Conservation (phyloP, 2,113 vertebrate species). For the Gorsachius goisagi region DNA sequence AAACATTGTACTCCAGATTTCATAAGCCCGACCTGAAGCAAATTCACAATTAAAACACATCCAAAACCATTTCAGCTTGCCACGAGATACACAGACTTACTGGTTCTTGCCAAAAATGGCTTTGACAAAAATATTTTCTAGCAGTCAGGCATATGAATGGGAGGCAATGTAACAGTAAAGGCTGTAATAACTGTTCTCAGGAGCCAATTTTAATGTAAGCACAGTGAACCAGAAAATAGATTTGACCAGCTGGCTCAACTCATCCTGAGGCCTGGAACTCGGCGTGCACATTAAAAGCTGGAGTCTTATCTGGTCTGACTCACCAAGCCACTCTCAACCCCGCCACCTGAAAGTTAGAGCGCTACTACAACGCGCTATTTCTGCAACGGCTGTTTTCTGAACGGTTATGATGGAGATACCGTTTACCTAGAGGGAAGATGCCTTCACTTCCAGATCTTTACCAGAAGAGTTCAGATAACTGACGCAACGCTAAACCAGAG, state of each 20-base stretch:
- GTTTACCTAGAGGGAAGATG: neutral
- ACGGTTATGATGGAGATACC: accelerated
- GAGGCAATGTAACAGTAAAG: neutral
- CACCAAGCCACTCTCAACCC: neutral
- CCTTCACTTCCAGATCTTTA: neutral
- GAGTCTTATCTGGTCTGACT: neutral
- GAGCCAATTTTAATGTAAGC: conserved; percentile 40
- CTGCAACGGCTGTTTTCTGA: neutral
- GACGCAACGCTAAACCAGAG: neutral
- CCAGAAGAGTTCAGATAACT: neutral
- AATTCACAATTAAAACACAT: neutral
- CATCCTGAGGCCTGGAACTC: neutral
- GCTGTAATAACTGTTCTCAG: neutral
- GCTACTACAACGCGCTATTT: neutral
- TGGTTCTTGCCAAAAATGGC: neutral
- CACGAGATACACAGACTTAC: neutral
- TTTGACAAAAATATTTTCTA: neutral
- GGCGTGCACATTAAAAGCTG: neutral
- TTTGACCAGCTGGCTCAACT: conserved; percentile 29
- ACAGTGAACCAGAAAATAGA: conserved; percentile 42
- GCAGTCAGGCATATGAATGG: neutral
- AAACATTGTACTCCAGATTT: neutral
- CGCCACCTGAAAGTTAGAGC: neutral
- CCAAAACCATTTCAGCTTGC: neutral
- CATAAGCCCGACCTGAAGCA: neutral